Percentiles rank a stretch among this genome's conserved stretches.
Conservation (phyloP, 2,888 invertebrate species). For the Trachelus tabidus region DNA sequence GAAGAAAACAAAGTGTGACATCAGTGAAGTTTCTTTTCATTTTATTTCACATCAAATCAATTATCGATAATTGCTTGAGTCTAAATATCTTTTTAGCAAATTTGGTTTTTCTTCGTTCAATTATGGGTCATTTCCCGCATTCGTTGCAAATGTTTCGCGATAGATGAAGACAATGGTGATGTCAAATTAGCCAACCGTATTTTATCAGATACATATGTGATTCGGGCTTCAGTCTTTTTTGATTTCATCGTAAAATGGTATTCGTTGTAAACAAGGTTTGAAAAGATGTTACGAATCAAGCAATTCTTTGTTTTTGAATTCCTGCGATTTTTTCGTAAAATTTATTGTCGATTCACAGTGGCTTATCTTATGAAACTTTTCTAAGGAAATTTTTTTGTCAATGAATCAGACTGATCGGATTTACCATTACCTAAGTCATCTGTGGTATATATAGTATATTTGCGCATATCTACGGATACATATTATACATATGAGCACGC, state of each 20-base stretch:
- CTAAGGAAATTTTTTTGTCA: background rate
- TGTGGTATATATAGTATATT: background rate
- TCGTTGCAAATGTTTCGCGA: background rate
- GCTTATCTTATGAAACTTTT: background rate
- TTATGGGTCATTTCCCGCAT: background rate
- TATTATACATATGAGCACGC: background rate
- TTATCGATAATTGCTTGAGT: too few species aligned
- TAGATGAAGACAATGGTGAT: background rate
- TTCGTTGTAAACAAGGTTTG: background rate
- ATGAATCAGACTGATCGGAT: background rate
- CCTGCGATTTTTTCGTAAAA: background rate
- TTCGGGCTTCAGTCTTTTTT: background rate
- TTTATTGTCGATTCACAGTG: background rate
- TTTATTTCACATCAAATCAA: too few species aligned
- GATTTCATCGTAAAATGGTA: background rate
- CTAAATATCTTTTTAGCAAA: background rate
- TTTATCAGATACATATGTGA: background rate
- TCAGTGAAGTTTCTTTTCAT: too few species aligned
- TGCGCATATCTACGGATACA: background rate
- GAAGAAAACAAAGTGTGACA: background rate
- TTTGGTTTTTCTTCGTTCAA: background rate
- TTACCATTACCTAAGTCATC: background rate
- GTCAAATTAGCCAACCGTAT: too few species aligned
- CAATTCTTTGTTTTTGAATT: background rate
- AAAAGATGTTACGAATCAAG: background rate